Conservation (phyloP, 1,140 invertebrate species). For the Temnothorax longispinosus region DNA sequence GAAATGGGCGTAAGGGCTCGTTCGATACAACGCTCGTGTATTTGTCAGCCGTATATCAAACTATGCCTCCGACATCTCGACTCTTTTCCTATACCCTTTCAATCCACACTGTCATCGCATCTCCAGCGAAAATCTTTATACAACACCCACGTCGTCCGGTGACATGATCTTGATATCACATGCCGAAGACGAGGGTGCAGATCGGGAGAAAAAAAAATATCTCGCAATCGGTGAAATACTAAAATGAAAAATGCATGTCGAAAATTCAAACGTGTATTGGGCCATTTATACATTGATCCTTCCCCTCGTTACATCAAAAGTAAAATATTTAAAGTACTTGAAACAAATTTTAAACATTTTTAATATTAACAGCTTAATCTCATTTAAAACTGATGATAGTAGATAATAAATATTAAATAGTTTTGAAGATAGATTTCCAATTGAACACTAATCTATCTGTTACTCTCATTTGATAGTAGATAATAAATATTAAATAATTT, state of each 20-base stretch:
- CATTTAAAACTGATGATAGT: too few relatives aligned
- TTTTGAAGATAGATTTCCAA: too few relatives aligned
- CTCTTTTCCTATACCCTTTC: neutral
- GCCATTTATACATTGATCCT: neutral
- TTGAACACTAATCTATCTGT: too few relatives aligned
- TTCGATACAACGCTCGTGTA: neutral
- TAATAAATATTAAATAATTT: too few relatives aligned
- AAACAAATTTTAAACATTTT: neutral
- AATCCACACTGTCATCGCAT: neutral
- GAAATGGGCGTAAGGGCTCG: neutral
- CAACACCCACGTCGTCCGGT: neutral
- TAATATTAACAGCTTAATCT: neutral
- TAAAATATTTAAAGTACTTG: neutral
- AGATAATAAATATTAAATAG: too few relatives aligned
- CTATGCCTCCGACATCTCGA: neutral
- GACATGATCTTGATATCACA: neutral
- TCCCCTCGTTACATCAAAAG: neutral
- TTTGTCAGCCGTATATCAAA: neutral
- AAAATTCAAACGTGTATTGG: neutral
- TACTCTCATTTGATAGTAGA: too few relatives aligned
- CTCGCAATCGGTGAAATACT: neutral
- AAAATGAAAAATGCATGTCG: neutral
- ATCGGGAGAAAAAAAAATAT: neutral
- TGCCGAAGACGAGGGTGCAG: neutral
- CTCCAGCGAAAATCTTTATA: neutral